Conservation (phyloP, 2,888 invertebrate genomes). For the Diaprepes abbreviatus region DNA sequence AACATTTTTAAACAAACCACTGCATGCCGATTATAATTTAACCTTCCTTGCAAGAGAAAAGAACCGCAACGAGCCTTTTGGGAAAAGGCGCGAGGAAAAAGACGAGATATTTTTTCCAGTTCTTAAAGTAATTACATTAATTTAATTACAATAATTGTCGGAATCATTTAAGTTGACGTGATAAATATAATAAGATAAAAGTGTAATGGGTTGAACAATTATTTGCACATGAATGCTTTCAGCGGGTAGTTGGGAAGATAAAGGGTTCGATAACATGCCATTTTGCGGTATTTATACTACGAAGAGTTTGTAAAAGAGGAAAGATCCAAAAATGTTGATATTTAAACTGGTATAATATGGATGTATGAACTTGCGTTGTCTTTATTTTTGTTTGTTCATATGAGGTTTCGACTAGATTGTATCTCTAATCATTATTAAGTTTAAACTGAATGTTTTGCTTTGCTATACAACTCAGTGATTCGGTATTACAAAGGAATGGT, state of each 20-base stretch:
- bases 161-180: slow-evolving; percentile 47
- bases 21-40: slow-evolving; percentile 26
- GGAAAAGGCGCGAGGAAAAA: slow-evolving; percentile 41
- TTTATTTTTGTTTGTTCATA: too few species aligned
- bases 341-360: too few species aligned
- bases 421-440: too few species aligned
- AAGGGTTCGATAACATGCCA: too few species aligned
- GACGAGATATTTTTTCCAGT: slow-evolving; percentile 30
- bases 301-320: neutral
- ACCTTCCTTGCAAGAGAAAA: slow-evolving; percentile 23
- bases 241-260: neutral
- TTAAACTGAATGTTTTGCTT: too few species aligned
- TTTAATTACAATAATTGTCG: slow-evolving; percentile 47
- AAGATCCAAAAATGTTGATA: neutral
- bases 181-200: slow-evolving; percentile 44
- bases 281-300: too few species aligned
- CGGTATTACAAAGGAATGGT: too few species aligned
- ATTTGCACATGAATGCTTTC: slow-evolving; percentile 3
- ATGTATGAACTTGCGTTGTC: too few species aligned
- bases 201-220: slow-evolving; percentile 35
- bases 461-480: too few species aligned
- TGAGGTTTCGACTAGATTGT: too few species aligned
- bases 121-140: slow-evolving; percentile 47
- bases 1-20: neutral
- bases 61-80: slow-evolving; percentile 33